Evolutionary conservation across 2,113 vertebrate species (phyloP).

Genomic region (Cacatua alba): DNA sequence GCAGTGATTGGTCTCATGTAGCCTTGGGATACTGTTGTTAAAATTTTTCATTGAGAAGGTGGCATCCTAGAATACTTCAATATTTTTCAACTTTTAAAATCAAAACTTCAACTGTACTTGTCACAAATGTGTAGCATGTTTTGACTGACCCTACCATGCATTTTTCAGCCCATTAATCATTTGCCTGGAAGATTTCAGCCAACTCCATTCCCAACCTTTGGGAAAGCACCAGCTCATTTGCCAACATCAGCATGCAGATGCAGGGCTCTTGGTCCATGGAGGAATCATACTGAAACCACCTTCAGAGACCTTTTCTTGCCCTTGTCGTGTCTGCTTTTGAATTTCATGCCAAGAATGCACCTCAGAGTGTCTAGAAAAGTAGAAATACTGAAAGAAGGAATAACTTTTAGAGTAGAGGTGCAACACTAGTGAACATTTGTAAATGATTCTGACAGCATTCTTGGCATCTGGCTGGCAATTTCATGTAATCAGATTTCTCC

Average conservation of each 20-base stretch:
- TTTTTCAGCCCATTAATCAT: not conserved
- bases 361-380: not conserved
- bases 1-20: not conserved
- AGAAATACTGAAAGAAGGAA: not conserved
- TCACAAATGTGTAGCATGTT: not conserved
- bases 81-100: not conserved
- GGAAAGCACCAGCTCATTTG: not conserved
- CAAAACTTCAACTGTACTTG: not conserved
- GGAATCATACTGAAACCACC: not conserved
- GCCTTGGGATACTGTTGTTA: not conserved
- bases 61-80: not conserved
- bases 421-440: not conserved
- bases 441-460: not conserved
- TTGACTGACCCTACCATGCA: not conserved
- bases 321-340: not conserved
- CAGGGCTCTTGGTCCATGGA: not conserved
- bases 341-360: not conserved
- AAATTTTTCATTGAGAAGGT: not conserved
- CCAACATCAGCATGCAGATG: not conserved
- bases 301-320: not conserved
- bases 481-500: slow-evolving; percentile 49
- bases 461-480: slow-evolving; percentile 57
- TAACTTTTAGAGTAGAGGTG: not conserved
- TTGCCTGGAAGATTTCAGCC: not conserved
- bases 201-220: not conserved